Conservation (phyloP, 1,140 invertebrate genomes). For the Marisa cornuarietis region DNA sequence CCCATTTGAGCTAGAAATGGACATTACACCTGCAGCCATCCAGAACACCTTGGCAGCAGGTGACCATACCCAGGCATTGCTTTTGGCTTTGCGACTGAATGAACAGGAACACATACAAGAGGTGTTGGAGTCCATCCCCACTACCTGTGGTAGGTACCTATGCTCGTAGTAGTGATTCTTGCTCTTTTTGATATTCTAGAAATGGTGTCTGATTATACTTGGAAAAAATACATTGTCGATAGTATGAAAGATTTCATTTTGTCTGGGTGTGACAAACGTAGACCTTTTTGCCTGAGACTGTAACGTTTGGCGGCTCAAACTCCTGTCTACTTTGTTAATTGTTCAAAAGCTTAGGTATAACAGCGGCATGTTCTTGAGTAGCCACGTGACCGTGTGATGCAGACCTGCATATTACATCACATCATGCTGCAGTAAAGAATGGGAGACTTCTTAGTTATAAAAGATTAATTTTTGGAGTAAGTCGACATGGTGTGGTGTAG, state of each 20-base stretch:
- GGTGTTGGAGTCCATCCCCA: conserved; percentile 85
- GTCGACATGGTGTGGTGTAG: too few species aligned
- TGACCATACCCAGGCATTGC: conserved; percentile 79
- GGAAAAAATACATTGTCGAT: too few species aligned
- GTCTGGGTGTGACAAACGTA: too few species aligned
- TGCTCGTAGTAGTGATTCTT: background rate
- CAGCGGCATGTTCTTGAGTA: too few species aligned
- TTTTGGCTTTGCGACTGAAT: conserved; percentile 88
- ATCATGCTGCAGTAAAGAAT: too few species aligned
- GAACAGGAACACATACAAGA: conserved; percentile 80
- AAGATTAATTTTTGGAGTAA: too few species aligned
- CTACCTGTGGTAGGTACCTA: conserved; percentile 75
- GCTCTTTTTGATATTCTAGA: background rate
- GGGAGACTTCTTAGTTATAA: too few species aligned
- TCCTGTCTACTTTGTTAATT: background rate
- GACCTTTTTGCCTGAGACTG: too few species aligned
- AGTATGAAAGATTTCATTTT: background rate
- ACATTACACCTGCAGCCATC: conserved; percentile 77
- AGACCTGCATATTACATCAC: too few species aligned
- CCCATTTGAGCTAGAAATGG: conserved; percentile 84
- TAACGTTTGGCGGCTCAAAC: background rate
- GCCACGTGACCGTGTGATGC: too few species aligned
- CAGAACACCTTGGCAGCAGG: conserved; percentile 72
- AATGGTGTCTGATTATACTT: background rate
- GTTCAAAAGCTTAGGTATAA: background rate